Evolutionary conservation across 1,140 invertebrate genomes (phyloP), one percentile per base, ranked within the genome.

Genomic region (Whitmania pigra): DNA sequence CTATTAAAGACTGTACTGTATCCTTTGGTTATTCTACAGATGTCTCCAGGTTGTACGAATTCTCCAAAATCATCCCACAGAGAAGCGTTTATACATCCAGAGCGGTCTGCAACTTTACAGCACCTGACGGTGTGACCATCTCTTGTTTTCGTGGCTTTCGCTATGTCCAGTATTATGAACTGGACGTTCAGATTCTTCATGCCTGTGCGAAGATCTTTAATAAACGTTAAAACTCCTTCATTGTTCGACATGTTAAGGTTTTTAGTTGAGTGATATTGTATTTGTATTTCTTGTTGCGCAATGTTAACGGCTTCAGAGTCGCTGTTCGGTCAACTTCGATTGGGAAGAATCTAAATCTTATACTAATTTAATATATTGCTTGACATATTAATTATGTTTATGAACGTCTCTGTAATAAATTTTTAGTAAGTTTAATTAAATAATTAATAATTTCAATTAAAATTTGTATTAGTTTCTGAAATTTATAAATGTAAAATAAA

Each of bases 51-150:
- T 72, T 85, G 82, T 71, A 98, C 81, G 54, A 92, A 84, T 69
- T 90, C 87, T 2, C 94, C 93, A 0, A 91, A 89, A 78, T 96
- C 93, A 82, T 96, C 93, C 94, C 94, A 97, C 68, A 97, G 87
- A 0, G 92, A 94, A 22, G 95, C 87, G 83, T 97, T 97, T 66
- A 97, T 91, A 74, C 88, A 89, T 17, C 92, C 94, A 6, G 90
- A 89, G 71, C 87, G 88, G 80, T 98, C 94, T 17, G 93, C 94
- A 22, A 97, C 89, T 86, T 94, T 92, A 78, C 93, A 89, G 53
- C 93, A 92, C 78, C 93, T 86, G 74, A 98, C 83, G 72, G 83
- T 79, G 76, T 85, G 82, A 77, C 92, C 93, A 78, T 97, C 93
- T 85, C 97, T 97, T n/a, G 94, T 95, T 70, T 89, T 84, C n/a